Evolutionary conservation across 92 coral and sea anemone species (phyloP), one percentile per base, ranked within the genome.

Genomic region (Plumapathes pennacea): DNA sequence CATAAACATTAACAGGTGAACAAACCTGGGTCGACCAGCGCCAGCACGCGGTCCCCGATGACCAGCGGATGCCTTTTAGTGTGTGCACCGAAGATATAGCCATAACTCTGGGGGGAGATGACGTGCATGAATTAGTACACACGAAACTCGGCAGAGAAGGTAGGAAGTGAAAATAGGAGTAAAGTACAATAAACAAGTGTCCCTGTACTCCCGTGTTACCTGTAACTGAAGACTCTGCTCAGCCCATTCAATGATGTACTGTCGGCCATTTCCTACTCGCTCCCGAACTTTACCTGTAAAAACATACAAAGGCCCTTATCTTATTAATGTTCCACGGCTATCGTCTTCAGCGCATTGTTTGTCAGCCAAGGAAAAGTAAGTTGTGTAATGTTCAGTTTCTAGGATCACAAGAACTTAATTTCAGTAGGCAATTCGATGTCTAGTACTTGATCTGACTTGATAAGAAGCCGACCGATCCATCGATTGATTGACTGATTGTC

Each of bases 261-360:
- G 99, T 19, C 99, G 96, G 5, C 99, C 99, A 67, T 94, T 94
- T 12, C 99, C 99, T 38, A 94, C 99, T 27, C 99, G 85, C 60
- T 94, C 99, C 5, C 94, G 90, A 30, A 94, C 95, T 17, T 89
- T 78, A 22, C 97, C 97, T 90, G 40, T 4, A 47, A 32, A 32
- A 20, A 44, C 3, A 30, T 20, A 59, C 2, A 24, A n/a, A n/a
- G n/a, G n/a, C n/a, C n/a, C n/a, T n/a, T 11, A 10, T 1, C 19
- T 32, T 32, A 19, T 17, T 4, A 6, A 14, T 22, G 8, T 19
- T 6, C 9, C 31, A 56, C 27, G n/a, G 17, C 13, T 20, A 10
- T 10, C 11, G 34, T 6, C 0, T 19, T 13, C 3, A 51, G 22
- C 22, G 3, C 32, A 54, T 2, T n/a, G n/a, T n/a, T n/a, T n/a